phyloP scores from a whole-genome alignment of 2,888 invertebrate genomes.

The Cosmopolites sordidus region DNA sequence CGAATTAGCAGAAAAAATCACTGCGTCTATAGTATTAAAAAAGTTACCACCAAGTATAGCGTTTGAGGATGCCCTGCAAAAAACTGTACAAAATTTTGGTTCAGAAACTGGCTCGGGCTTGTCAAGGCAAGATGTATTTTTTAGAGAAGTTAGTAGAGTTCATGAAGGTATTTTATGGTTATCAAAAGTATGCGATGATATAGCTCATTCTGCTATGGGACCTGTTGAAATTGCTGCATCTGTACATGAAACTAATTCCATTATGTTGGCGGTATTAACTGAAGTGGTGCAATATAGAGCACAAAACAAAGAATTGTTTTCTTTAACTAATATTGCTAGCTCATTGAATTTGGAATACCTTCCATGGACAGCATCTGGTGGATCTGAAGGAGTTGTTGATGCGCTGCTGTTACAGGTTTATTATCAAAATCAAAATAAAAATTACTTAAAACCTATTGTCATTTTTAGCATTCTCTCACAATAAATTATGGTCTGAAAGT shows the following conservation, averaged over 20 bases:
- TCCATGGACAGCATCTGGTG: slow-evolving; percentile 71
- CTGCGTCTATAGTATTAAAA: slow-evolving; percentile 68
- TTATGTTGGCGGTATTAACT: slow-evolving; percentile 58
- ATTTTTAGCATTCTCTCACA: slow-evolving; percentile 45
- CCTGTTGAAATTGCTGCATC: slow-evolving; percentile 54
- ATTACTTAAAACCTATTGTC: no score
- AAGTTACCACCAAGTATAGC: slow-evolving; percentile 56
- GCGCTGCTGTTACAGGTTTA: slow-evolving; percentile 49
- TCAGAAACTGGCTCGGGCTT: slow-evolving; percentile 51
- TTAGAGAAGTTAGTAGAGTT: slow-evolving; percentile 64
- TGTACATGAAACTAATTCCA: slow-evolving; percentile 56
- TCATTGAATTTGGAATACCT: slow-evolving; percentile 56
- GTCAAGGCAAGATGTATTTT: slow-evolving; percentile 70
- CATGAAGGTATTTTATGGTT: slow-evolving; percentile 63
- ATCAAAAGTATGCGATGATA: slow-evolving; percentile 57
- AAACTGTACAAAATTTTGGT: slow-evolving; percentile 50
- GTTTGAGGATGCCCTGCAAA: slow-evolving; percentile 57
- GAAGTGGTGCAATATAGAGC: slow-evolving; percentile 64
- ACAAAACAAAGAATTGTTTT: slow-evolving; percentile 54
- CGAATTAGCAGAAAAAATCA: slow-evolving; percentile 76
- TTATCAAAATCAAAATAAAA: no score
- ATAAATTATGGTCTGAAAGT: slow-evolving; percentile 53
- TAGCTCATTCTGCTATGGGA: slow-evolving; percentile 57
- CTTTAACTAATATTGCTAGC: slow-evolving; percentile 45
- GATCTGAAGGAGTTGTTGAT: slow-evolving; percentile 52